Conservation (phyloP, 1,140 invertebrate genomes). For the Bombus affinis region DNA sequence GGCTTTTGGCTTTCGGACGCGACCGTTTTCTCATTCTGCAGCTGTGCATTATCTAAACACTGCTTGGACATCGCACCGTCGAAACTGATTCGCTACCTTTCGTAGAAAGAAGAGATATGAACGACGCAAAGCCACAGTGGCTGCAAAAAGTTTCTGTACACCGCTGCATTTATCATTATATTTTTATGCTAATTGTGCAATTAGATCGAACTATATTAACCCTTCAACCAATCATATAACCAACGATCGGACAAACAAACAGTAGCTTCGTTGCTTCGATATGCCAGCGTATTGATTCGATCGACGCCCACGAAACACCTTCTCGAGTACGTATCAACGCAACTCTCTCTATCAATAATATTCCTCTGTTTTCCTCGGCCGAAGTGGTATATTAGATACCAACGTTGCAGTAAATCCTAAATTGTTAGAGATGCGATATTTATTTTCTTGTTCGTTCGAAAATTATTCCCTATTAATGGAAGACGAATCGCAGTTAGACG, state of each 20-base stretch:
- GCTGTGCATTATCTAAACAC: constrained; percentile 67
- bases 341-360: too few species aligned
- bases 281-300: background rate
- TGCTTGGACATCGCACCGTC: constrained; percentile 50
- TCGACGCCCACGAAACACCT: background rate
- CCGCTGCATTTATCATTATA: background rate
- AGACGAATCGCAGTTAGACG: too few species aligned
- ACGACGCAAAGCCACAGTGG: too few species aligned
- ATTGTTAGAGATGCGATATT: too few species aligned
- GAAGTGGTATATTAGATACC: too few species aligned
- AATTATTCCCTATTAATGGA: too few species aligned
- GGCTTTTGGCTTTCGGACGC: background rate
- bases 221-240: background rate
- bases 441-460: too few species aligned
- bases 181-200: too few species aligned
- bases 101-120: background rate
- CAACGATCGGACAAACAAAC: background rate
- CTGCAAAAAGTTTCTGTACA: background rate
- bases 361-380: too few species aligned
- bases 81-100: constrained; percentile 46
- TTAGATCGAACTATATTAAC: too few species aligned
- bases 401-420: too few species aligned
- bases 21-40: constrained; percentile 41
- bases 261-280: background rate
- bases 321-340: background rate